Evolutionary conservation across 2,797 vertebrate genomes (phyloP).

Genomic region (Cephalopachus bancanus): DNA sequence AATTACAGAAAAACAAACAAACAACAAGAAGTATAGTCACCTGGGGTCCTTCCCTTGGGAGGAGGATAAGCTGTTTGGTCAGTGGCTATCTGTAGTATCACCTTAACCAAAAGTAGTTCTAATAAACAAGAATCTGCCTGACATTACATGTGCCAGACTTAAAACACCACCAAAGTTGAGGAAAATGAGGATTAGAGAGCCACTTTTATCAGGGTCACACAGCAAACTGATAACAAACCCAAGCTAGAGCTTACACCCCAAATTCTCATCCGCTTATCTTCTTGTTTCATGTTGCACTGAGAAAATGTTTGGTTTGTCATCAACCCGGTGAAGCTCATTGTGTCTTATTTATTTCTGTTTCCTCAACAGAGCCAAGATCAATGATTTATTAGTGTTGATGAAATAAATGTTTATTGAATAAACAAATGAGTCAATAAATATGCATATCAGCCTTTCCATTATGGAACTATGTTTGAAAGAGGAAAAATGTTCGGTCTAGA

Average conservation of each 20-base stretch:
- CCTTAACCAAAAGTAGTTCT: not conserved
- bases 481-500: not conserved
- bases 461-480: not conserved
- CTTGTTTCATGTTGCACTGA: not conserved
- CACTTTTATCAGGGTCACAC: not conserved
- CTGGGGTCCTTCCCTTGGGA: not conserved
- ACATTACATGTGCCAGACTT: not conserved
- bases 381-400: not conserved
- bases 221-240: not conserved
- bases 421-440: not conserved
- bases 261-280: not conserved
- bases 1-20: not conserved
- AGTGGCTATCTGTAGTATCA: not conserved
- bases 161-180: not conserved
- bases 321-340: not conserved
- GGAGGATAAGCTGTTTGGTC: not conserved
- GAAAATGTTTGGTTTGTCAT: not conserved
- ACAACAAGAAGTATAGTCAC: not conserved
- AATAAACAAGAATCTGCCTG: not conserved
- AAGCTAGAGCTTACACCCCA: not conserved
- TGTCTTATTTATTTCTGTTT: constrained; percentile 27
- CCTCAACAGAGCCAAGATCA: not conserved
- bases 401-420: constrained; percentile 21
- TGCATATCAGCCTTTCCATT: not conserved
- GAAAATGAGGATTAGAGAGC: not conserved